phyloP scores from a whole-genome alignment of 2,797 vertebrate genomes.

The Natrix natrix region DNA sequence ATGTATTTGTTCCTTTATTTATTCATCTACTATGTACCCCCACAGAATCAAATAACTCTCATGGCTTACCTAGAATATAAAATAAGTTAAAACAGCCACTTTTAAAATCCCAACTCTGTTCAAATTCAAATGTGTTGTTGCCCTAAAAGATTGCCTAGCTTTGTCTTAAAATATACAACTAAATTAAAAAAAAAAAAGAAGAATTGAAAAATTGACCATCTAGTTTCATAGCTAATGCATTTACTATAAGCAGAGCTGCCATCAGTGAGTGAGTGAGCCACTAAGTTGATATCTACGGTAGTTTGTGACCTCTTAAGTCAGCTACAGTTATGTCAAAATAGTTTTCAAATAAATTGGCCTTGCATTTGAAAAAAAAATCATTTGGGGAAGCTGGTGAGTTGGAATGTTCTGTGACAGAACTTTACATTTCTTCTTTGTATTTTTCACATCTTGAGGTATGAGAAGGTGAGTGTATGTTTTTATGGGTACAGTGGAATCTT shows the following conservation, averaged over 20 bases:
- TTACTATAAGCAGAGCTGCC: neutral
- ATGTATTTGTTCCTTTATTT: neutral
- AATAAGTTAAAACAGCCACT: neutral
- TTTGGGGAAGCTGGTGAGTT: neutral
- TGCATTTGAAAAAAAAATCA: neutral
- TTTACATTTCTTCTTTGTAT: neutral
- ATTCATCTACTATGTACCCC: neutral
- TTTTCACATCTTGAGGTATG: neutral
- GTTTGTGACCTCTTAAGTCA: no score
- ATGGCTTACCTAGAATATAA: neutral
- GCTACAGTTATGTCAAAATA: neutral
- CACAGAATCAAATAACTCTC: neutral
- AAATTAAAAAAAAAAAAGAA: no score
- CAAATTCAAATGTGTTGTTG: neutral
- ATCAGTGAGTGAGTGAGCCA: neutral
- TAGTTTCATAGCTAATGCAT: neutral
- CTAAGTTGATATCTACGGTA: neutral
- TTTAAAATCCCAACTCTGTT: neutral
- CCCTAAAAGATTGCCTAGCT: neutral
- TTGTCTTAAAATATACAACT: neutral
- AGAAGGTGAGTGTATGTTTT: neutral
- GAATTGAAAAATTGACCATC: neutral
- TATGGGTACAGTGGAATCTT: neutral
- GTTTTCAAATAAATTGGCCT: neutral
- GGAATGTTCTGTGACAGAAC: neutral